Percentiles rank a stretch among this genome's conserved stretches.
Evolutionary conservation across 2,888 invertebrate species (phyloP).

Genomic region (Notodonta dromedarius): DNA sequence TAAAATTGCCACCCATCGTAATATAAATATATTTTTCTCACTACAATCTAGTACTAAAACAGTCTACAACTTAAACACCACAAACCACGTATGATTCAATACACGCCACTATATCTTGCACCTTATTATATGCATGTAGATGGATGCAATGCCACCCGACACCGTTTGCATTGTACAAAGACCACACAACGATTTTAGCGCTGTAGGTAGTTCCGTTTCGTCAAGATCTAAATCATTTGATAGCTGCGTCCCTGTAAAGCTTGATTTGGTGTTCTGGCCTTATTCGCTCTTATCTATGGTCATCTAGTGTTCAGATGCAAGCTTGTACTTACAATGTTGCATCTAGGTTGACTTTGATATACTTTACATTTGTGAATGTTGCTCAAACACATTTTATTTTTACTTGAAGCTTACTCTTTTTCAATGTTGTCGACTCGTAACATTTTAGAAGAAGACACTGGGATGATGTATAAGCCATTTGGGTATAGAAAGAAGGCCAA

Average conservation of each 20-base stretch:
- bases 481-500: neutral
- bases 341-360: neutral
- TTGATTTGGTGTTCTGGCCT: neutral
- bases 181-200: constrained; percentile 43
- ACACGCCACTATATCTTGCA: constrained; percentile 10
- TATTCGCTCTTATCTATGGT: neutral
- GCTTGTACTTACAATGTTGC: neutral
- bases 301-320: neutral
- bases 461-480: neutral
- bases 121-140: constrained; percentile 27
- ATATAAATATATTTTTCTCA: no score
- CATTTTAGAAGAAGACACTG: no score
- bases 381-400: neutral
- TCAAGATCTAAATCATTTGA: constrained; percentile 30
- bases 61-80: constrained; percentile 1
- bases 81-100: neutral
- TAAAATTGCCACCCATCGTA: no score
- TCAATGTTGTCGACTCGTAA: no score
- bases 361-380: neutral
- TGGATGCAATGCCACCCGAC: constrained; percentile 29
- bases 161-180: constrained; percentile 40
- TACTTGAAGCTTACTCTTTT: neutral
- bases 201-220: constrained; percentile 33
- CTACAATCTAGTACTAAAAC: no score
- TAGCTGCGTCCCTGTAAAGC: constrained; percentile 25